phyloP scores from a whole-genome alignment of 2,888 invertebrate species.

The Sarcophaga carnaria region DNA sequence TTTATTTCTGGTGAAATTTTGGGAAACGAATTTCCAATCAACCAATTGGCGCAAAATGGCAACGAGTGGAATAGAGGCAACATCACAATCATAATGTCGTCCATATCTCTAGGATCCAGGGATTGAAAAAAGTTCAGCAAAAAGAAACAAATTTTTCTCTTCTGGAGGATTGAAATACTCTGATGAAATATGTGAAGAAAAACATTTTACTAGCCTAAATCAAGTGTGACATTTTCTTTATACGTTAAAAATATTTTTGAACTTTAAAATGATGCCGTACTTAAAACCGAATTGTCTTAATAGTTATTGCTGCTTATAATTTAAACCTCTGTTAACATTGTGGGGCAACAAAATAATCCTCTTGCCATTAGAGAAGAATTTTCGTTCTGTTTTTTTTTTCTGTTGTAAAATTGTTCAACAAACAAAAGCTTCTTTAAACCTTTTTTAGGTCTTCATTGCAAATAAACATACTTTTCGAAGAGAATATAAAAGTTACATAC shows the following conservation, averaged over 20 bases:
- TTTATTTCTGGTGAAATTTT: too few relatives aligned
- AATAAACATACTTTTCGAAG: constrained; percentile 50
- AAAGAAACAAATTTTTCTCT: too few relatives aligned
- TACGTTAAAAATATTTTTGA: background rate
- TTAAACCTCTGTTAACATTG: background rate
- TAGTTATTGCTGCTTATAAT: background rate
- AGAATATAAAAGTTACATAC: constrained; percentile 35
- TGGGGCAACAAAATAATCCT: background rate
- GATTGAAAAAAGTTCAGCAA: too few relatives aligned
- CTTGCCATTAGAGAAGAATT: background rate
- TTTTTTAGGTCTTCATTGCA: constrained; percentile 36
- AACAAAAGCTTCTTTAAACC: constrained; percentile 45
- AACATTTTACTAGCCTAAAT: too few relatives aligned
- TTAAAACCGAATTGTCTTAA: background rate
- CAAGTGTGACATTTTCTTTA: background rate
- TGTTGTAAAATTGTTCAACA: constrained; percentile 39
- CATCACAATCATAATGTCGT: too few relatives aligned
- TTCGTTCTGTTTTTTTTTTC: background rate
- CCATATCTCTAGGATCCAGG: too few relatives aligned
- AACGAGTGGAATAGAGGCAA: too few relatives aligned
- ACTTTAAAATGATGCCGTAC: background rate
- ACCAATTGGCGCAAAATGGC: too few relatives aligned
- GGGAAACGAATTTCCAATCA: too few relatives aligned
- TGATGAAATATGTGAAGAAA: too few relatives aligned
- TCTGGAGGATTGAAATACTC: too few relatives aligned